phyloP scores from a whole-genome alignment of 2,888 invertebrate species.

The Rhyacophila evoluta region DNA sequence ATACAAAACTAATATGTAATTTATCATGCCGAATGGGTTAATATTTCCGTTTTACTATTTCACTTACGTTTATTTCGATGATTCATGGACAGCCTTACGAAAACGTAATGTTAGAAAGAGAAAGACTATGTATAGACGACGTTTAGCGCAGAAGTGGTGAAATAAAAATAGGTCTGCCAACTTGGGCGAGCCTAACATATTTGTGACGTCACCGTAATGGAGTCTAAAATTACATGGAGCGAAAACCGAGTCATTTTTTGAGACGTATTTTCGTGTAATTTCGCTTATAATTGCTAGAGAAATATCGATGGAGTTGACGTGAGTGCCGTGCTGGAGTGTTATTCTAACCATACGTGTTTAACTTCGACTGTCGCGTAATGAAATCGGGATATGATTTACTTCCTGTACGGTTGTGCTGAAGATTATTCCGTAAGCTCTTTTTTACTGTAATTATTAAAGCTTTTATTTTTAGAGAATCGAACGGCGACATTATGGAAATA shows the following conservation, averaged over 20 bases:
- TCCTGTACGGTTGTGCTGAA: conserved; percentile 42
- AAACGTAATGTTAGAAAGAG: not conserved
- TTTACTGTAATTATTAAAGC: conserved; percentile 37
- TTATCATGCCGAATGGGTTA: not conserved
- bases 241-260: conserved; percentile 55
- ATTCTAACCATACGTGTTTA: not conserved
- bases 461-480: conserved; percentile 50
- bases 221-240: conserved; percentile 69
- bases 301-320: conserved; percentile 39
- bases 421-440: conserved; percentile 48
- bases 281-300: conserved; percentile 42
- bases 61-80: not conserved
- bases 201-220: conserved; percentile 68
- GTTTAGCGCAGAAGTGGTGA: conserved; percentile 48
- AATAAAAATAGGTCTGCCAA: conserved; percentile 71
- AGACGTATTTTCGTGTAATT: conserved; percentile 49
- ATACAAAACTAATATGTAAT: not conserved
- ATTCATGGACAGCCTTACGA: not conserved
- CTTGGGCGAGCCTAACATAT: conserved; percentile 59
- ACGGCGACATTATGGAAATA: conserved; percentile 4
- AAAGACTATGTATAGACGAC: not conserved
- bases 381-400: conserved; percentile 40
- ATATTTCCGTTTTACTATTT: not conserved
- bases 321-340: conserved; percentile 40
- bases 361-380: conserved; percentile 30